These are phyloP conservation scores for Pseudeuparius sepicola DNA, from an alignment of 2,888 invertebrate genomes.

Conservation along the genomic window DNA sequence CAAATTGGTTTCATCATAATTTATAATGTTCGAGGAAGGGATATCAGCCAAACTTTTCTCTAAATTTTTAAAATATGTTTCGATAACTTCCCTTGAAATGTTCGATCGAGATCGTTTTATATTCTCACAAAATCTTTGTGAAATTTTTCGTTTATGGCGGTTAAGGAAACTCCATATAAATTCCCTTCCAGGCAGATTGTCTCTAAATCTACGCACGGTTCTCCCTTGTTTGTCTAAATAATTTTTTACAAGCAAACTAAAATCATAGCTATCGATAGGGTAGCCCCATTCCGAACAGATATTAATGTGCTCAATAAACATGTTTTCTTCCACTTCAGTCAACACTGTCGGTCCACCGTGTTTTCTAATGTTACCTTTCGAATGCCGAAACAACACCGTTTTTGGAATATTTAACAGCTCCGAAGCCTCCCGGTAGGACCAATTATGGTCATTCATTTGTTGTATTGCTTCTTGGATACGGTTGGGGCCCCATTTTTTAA, in stretches of 20 bases:
- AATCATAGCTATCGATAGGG: conserved; percentile 2
- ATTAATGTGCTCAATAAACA: conserved; percentile 1
- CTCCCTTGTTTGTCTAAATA: not conserved
- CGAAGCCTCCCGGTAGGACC: too few relatives aligned
- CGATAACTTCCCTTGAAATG: too few relatives aligned
- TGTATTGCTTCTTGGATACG: too few relatives aligned
- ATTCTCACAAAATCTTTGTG: conserved; percentile 2
- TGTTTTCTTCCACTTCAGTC: not conserved
- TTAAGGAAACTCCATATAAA: not conserved
- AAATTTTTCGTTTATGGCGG: not conserved
- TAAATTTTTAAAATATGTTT: too few relatives aligned
- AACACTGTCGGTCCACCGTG: not conserved
- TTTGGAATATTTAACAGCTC: too few relatives aligned
- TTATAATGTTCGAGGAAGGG: too few relatives aligned
- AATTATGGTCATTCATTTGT: too few relatives aligned
- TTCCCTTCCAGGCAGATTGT: conserved; percentile 3
- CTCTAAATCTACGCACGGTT: not conserved
- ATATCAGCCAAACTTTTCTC: too few relatives aligned
- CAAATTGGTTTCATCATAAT: too few relatives aligned
- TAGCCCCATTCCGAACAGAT: conserved; percentile 1
- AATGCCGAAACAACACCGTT: too few relatives aligned
- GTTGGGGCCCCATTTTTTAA: too few relatives aligned
- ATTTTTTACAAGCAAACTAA: not conserved
- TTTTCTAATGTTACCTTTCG: conserved; percentile 1
- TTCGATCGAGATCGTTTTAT: not conserved